Evolutionary conservation across 2,888 invertebrate species (phyloP).

Genomic region (Conistra vaccinii): DNA sequence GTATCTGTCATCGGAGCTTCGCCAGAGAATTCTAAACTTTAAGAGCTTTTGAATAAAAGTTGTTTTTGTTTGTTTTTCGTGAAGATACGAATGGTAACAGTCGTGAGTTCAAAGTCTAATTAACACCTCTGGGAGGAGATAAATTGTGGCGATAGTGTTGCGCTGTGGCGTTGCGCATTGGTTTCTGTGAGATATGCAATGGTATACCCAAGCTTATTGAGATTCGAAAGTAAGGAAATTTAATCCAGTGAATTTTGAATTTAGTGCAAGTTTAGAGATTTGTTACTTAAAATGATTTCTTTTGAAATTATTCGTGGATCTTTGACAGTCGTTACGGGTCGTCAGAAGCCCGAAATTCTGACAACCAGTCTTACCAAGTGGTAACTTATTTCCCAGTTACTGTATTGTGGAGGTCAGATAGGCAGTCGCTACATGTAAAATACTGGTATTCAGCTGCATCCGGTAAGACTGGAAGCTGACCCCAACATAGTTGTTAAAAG

Average conservation of each 20-base stretch:
- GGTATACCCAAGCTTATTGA: constrained; percentile 62
- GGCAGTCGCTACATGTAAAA: no score
- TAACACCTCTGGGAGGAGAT: constrained; percentile 88
- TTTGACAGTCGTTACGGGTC: no score
- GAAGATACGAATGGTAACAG: constrained; percentile 79
- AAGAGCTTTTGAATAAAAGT: constrained; percentile 4
- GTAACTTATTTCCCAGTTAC: no score
- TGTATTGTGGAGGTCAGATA: no score
- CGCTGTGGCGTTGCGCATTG: constrained; percentile 76
- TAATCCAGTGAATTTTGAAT: constrained; percentile 55
- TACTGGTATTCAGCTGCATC: no score
- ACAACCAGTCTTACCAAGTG: no score
- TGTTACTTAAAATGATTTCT: background rate
- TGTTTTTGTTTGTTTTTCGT: constrained; percentile 58
- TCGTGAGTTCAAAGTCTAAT: constrained; percentile 90
- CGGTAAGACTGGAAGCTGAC: no score
- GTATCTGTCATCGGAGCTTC: constrained; percentile 83
- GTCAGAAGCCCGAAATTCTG: no score
- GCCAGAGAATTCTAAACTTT: constrained; percentile 64
- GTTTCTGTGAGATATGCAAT: constrained; percentile 74
- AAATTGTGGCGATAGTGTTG: constrained; percentile 87
- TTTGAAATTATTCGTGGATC: no score
- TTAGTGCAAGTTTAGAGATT: constrained; percentile 20
- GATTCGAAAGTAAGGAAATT: constrained; percentile 62
- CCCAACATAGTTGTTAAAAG: no score